Evolutionary conservation across 2,113 vertebrate species (phyloP).

Genomic region (Crypturellus undulatus): DNA sequence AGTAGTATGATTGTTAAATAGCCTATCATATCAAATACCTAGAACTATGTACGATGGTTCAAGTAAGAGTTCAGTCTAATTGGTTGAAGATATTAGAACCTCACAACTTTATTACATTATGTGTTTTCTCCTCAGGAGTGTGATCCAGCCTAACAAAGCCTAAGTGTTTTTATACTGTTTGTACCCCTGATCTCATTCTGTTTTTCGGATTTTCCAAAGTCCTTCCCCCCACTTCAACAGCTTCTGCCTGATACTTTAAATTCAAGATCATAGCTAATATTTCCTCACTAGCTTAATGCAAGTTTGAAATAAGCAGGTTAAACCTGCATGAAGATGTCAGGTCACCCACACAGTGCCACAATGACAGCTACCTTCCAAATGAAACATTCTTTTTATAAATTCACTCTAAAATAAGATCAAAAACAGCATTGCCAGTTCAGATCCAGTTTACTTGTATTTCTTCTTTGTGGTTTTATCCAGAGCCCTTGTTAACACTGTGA

Average conservation of each 20-base stretch:
- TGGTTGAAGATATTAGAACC: not conserved
- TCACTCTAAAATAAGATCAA: constrained; percentile 1
- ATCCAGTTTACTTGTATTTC: constrained; percentile 20
- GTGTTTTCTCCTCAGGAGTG: not conserved
- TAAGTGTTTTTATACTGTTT: not conserved
- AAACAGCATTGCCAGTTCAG: not conserved
- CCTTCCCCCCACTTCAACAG: not conserved
- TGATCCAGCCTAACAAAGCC: not conserved
- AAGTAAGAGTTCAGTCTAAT: not conserved
- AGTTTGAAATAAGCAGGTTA: not conserved
- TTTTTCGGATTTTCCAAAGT: not conserved
- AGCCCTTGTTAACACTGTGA: not conserved
- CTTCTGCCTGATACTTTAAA: not conserved
- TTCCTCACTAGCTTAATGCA: not conserved
- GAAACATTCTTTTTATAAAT: not conserved
- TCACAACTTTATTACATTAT: not conserved
- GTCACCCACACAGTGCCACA: not conserved
- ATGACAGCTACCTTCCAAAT: not conserved
- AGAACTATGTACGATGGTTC: not conserved
- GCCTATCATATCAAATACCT: not conserved
- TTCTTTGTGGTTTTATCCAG: not conserved
- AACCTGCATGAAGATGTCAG: not conserved
- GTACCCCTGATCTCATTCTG: not conserved
- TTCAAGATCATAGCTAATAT: not conserved
- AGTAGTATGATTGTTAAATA: not conserved